Evolutionary conservation across 1,140 invertebrate genomes (phyloP).

Genomic region (Popillia japonica): DNA sequence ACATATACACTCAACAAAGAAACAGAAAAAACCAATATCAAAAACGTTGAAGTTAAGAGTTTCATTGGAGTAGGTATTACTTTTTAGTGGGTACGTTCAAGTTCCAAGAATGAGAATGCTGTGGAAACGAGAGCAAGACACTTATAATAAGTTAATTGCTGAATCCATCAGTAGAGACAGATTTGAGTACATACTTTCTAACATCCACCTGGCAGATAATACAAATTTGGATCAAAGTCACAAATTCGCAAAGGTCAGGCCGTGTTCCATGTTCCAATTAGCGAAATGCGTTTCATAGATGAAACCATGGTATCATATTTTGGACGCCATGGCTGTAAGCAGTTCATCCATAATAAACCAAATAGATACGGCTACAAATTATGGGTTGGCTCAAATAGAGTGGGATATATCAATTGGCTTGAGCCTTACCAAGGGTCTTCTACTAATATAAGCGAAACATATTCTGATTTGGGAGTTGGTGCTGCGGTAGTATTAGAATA

Average conservation of each 20-base stretch:
- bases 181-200: background rate
- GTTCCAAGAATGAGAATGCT: constrained; percentile 25
- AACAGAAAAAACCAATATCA: too few relatives aligned
- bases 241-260: background rate
- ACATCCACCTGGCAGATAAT: background rate
- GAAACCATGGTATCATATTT: constrained; percentile 49
- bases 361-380: constrained; percentile 47
- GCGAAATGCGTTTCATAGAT: constrained; percentile 17
- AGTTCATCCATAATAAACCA: constrained; percentile 48
- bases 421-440: constrained; percentile 25
- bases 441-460: background rate
- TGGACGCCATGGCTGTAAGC: constrained; percentile 49
- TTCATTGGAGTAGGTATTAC: constrained; percentile 32
- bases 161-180: background rate
- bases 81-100: constrained; percentile 34
- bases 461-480: background rate
- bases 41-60: too few relatives aligned
- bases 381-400: constrained; percentile 37
- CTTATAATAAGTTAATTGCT: constrained; percentile 5
- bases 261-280: background rate
- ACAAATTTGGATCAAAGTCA: background rate
- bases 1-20: too few relatives aligned
- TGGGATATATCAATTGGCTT: constrained; percentile 17
- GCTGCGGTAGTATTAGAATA: background rate
- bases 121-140: background rate